Base-by-base conservation (phyloP, 2,888 invertebrate genomes). In the Phyllotreta cruciferae region DNA sequence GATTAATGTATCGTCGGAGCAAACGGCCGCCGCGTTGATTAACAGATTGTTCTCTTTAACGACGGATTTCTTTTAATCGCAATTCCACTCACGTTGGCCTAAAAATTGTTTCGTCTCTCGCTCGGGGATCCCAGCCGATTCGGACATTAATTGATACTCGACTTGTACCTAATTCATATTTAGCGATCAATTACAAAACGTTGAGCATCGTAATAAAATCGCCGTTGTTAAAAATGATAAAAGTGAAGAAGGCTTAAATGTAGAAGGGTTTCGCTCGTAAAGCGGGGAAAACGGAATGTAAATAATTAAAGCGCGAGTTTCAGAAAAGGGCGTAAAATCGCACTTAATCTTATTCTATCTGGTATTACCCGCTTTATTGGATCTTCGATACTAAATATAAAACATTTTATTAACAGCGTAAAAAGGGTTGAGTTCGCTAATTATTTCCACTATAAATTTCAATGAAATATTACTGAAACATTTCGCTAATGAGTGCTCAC, bases 1-100 rank as follows among this genome's bases (percentile, higher is more conserved):
- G 35, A 55, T 55, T 41, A 9, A 42, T 42, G 35, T 24, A 35
- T 9, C 42, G 35, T 9, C n/a, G 41, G 34, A 55, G 14, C 55
- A 42, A 55, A 42, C 42, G 55, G 42, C 55, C 34, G 13, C 9
- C 35, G 7, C 55, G 13, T 42, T 55, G 55, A 55, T 55, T 55
- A 55, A 55, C 55, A 55, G 55, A 55, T 55, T 55, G 55, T 55
- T 55, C 55, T n/a, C 55, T 35, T 39, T 42, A 41, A 41, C 55
- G 42, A 39, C 41, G 55, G 55, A 55, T 55, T 55, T 55, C 55
- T 55, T 55, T 55, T 55, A 55, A 55, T 55, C 35, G 42, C 42
- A 14, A 55, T 42, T 42, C 35, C 42, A 24, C 55, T 42, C 41
- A 42, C 41, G 35, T 34, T 36, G 5, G 42, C n/a, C n/a, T 55